These are phyloP conservation scores for Sturmia bella DNA, from an alignment of 2,888 invertebrate genomes.

Conservation along the genomic window DNA sequence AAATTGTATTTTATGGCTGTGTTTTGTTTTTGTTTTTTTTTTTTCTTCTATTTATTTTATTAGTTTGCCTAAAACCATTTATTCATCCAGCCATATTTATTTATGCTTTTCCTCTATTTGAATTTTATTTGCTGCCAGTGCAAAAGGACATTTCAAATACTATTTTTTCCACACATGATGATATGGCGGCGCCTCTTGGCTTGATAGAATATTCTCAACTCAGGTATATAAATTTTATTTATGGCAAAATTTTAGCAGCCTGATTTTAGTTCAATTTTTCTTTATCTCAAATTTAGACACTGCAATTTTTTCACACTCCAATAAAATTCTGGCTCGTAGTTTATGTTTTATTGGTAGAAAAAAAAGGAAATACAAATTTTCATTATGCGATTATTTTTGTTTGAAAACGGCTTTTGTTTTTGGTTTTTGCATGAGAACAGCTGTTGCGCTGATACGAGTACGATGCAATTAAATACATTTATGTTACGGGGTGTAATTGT, in stretches of 20 bases:
- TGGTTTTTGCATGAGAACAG: conserved; percentile 15
- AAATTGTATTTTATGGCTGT: conserved; percentile 44
- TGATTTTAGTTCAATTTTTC: neutral
- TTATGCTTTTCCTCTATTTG: neutral
- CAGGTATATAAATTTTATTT: conserved; percentile 31
- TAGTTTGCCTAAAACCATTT: conserved; percentile 32
- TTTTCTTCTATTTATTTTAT: conserved; percentile 46
- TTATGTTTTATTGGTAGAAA: conserved; percentile 11
- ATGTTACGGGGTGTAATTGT: neutral
- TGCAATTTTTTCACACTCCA: conserved; percentile 6
- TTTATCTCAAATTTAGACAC: neutral
- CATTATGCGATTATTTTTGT: conserved; percentile 9
- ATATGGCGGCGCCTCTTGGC: conserved; percentile 1
- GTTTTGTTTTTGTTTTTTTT: conserved; percentile 5
- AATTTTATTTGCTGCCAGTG: neutral
- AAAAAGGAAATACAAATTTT: neutral
- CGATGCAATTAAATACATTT: neutral
- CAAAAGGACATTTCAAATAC: neutral
- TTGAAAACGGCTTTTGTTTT: conserved; percentile 3
- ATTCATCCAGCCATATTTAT: conserved; percentile 27
- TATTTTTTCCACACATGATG: neutral
- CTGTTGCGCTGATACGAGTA: conserved; percentile 13
- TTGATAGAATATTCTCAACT: conserved; percentile 28
- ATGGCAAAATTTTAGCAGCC: conserved; percentile 20
- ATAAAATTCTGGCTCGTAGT: neutral